Base-by-base conservation (phyloP, 2,888 invertebrate species). In the Eucriotettix oculatus region DNA sequence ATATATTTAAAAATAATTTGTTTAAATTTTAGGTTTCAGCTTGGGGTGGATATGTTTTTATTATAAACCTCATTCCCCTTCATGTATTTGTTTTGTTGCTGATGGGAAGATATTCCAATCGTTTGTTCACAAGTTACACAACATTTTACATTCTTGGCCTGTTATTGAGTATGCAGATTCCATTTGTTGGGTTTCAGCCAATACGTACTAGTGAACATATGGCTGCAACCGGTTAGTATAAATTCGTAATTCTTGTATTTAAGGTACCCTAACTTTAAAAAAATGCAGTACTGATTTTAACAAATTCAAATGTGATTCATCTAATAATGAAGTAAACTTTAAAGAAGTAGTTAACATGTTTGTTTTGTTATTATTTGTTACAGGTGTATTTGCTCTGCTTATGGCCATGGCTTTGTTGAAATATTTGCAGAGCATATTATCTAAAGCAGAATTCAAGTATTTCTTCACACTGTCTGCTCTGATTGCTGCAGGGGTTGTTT, bases 1-100 rank as follows among this genome's bases (percentile, higher is more conserved):
- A 29, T 29, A 7, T 29, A 29, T 29, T 29, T 2, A 29, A 7
- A 29, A 29, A 29, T 29, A 7, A 29, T 5, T 29, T 29, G 7
- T 29, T 29, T 29, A 29, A 29, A 16, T 62, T 48, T 42, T 57
- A 89, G 89, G 88, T 98, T 2, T 98, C 97, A 64, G 98, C 98
- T 66, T 99, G 99, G 99, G 99, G 99, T 67, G 99, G 99, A 65
- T 99, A 99, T 72, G 98, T 99, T 52, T 99, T 98, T 73, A 99
- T 99, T 69, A 99, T 98, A 71, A 99, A 99, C 76, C 77, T 99
- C 70, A 98, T 99, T 66, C 99, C 99, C 0, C 81, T 99, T 12
- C 99, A 99, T 71, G 97, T 97, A 9, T 96, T 99, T 76, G 87
- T 87, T 2, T 77, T 99, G 52, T 78, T 99, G 54, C 76, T 97